Conservation (phyloP, 1,140 invertebrate species). For the Olivierus martensii region DNA sequence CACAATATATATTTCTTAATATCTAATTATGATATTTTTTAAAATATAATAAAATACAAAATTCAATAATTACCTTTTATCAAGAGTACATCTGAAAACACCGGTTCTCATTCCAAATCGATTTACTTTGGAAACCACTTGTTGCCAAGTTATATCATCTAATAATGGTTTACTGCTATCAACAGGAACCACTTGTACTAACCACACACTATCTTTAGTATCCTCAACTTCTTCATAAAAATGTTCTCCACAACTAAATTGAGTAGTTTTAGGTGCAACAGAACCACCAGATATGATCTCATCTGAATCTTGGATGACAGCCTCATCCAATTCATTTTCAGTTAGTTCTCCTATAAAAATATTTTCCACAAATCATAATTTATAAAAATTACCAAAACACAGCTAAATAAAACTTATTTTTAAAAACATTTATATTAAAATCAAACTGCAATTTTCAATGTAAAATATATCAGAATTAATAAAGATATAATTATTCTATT, state of each 20-base stretch:
- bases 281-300: conserved; percentile 10
- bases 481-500: too few species aligned
- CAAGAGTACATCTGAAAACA: conserved; percentile 34
- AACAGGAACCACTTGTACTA: conserved; percentile 33
- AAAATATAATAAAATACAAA: too few species aligned
- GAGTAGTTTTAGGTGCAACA: conserved; percentile 24
- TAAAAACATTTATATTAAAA: neutral
- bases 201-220: conserved; percentile 41
- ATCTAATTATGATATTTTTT: too few species aligned
- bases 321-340: conserved; percentile 24
- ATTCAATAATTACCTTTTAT: conserved; percentile 26
- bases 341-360: conserved; percentile 24
- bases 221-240: conserved; percentile 41
- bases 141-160: conserved; percentile 30
- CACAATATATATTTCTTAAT: too few species aligned
- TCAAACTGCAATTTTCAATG: neutral
- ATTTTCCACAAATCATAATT: too few species aligned
- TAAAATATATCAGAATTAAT: too few species aligned
- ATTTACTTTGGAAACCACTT: conserved; percentile 29
- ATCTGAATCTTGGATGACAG: neutral
- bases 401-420: neutral
- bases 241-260: conserved; percentile 36
- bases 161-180: conserved; percentile 21
- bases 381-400: neutral
- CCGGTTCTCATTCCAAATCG: conserved; percentile 37